phyloP scores from a whole-genome alignment of 2,888 invertebrate genomes.

The Orthosia gothica region DNA sequence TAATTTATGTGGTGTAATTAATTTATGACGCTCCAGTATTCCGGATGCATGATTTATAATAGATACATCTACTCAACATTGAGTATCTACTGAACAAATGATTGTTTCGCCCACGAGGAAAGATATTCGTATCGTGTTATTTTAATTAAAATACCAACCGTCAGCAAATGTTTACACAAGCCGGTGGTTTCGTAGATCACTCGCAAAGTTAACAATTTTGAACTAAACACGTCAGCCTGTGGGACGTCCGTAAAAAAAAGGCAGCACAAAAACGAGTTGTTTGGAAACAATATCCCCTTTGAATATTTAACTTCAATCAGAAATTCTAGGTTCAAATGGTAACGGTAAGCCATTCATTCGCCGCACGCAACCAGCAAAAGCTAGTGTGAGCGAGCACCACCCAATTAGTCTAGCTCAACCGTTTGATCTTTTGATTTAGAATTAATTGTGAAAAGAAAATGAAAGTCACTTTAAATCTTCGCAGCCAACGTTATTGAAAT shows the following conservation, averaged over 20 bases:
- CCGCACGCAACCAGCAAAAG: conserved; percentile 14
- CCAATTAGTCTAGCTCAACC: conserved; percentile 47
- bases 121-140: conserved; percentile 18
- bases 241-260: conserved; percentile 19
- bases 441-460: conserved; percentile 43
- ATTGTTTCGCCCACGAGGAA: conserved; percentile 8
- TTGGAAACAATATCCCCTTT: conserved; percentile 46
- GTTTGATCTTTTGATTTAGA: conserved; percentile 50
- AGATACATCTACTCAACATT: conserved; percentile 1
- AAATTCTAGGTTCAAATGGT: conserved; percentile 46
- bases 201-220: conserved; percentile 24
- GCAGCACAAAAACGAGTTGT: conserved; percentile 29
- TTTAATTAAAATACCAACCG: conserved; percentile 36
- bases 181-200: conserved; percentile 1
- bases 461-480: background rate
- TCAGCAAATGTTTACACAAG: conserved; percentile 25
- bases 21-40: conserved; percentile 33
- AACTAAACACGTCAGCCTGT: conserved; percentile 16
- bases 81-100: conserved; percentile 11
- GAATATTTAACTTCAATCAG: conserved; percentile 53
- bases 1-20: conserved; percentile 49
- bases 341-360: conserved; percentile 46
- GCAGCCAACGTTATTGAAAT: background rate
- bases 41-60: conserved; percentile 8
- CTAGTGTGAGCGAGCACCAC: conserved; percentile 12